A percentile compares a stretch with the other conserved stretches of the same genome.
phyloP scores from a whole-genome alignment of 2,113 vertebrate species.

The Sprattus sprattus region DNA sequence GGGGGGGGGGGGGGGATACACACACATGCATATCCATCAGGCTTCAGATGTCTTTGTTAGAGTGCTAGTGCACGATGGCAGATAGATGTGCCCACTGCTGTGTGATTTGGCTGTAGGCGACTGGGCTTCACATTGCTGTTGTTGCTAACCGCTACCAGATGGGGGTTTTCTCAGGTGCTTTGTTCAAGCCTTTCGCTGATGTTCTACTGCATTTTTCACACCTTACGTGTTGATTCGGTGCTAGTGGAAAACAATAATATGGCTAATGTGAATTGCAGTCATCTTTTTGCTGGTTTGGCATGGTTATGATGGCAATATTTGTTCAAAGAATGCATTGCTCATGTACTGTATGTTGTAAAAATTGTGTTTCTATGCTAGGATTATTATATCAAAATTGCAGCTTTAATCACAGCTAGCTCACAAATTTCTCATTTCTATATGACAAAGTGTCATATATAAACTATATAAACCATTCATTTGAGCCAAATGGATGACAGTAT shows the following conservation, averaged over 20 bases:
- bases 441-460: neutral
- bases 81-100: neutral
- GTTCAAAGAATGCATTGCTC: too few species aligned
- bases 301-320: neutral
- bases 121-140: neutral
- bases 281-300: neutral
- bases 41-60: conserved; percentile 52
- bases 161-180: neutral
- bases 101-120: neutral
- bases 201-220: neutral
- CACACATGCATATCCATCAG: conserved; percentile 45
- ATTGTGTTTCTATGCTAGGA: neutral
- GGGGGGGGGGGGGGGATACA: conserved; percentile 24
- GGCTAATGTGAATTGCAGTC: neutral
- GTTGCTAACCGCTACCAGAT: neutral
- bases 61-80: conserved; percentile 58
- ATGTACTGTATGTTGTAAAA: too few species aligned
- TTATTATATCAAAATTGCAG: neutral
- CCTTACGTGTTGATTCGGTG: neutral
- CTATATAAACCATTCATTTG: neutral
- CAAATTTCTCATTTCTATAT: neutral
- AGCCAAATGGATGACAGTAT: neutral
- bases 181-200: neutral
- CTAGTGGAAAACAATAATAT: neutral
- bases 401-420: neutral